Percentiles rank a stretch among this genome's conserved stretches.
Evolutionary conservation across 2,797 vertebrate genomes (phyloP).

Genomic region (Chelon labrosus): DNA sequence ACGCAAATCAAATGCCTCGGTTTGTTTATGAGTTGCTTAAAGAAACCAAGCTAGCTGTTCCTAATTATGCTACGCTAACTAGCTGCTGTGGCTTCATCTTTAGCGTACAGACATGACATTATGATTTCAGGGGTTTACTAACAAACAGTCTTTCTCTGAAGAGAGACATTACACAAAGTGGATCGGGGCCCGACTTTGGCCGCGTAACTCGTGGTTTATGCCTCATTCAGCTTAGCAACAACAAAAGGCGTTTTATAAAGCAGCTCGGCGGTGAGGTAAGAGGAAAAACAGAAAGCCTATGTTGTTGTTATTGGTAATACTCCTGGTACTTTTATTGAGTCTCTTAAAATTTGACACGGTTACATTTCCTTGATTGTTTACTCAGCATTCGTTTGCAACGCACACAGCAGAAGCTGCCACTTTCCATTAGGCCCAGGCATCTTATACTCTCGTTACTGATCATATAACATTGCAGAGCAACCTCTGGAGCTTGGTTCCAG

Average conservation of each 20-base stretch:
- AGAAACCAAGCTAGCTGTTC: too few relatives aligned
- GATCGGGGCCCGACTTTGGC: constrained; percentile 22
- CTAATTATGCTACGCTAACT: background rate
- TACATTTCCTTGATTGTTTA: constrained; percentile 46
- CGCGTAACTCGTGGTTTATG: constrained; percentile 43
- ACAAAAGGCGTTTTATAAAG: constrained; percentile 74
- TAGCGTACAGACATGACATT: background rate
- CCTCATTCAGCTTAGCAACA: constrained; percentile 66
- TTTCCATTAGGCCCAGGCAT: constrained; percentile 3
- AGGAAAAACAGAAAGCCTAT: constrained; percentile 74
- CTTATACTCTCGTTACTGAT: background rate
- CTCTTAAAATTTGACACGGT: constrained; percentile 49
- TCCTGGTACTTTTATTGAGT: constrained; percentile 48
- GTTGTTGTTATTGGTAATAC: constrained; percentile 57
- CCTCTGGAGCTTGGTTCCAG: constrained; percentile 6
- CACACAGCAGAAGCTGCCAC: constrained; percentile 33
- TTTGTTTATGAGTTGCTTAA: too few relatives aligned
- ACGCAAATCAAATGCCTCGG: too few relatives aligned
- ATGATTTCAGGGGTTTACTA: too few relatives aligned
- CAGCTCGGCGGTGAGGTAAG: constrained; percentile 75
- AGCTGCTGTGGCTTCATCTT: background rate
- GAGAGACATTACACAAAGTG: constrained; percentile 30
- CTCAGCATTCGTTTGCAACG: constrained; percentile 15
- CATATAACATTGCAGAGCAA: background rate
- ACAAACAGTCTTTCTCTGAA: background rate